A percentile compares a stretch with the other conserved stretches of the same genome.
phyloP scores from a whole-genome alignment of 2,888 invertebrate genomes.

The Cerastis leucographa region DNA sequence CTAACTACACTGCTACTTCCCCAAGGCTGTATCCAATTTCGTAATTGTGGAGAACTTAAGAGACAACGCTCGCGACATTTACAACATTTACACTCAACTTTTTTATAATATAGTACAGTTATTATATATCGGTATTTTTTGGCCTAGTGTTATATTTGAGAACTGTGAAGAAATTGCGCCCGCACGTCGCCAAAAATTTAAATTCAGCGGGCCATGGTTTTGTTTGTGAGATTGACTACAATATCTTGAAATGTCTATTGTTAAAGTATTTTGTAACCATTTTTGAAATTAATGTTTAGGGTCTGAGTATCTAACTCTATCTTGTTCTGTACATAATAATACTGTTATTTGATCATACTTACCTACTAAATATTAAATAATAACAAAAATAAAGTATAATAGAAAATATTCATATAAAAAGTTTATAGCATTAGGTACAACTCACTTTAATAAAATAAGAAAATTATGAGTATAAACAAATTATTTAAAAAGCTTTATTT shows the following conservation, averaged over 20 bases:
- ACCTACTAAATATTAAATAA: constrained; percentile 20
- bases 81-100: constrained; percentile 53
- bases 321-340: constrained; percentile 56
- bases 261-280: constrained; percentile 41
- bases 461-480: constrained; percentile 11
- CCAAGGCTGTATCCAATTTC: constrained; percentile 41
- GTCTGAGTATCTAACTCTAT: constrained; percentile 45
- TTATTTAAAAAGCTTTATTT: constrained; percentile 46
- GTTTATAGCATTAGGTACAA: constrained; percentile 21
- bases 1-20: constrained; percentile 20
- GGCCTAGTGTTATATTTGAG: constrained; percentile 46
- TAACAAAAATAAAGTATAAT: constrained; percentile 31
- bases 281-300: constrained; percentile 30
- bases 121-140: constrained; percentile 44
- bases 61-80: constrained; percentile 41
- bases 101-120: constrained; percentile 50
- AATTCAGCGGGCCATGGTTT: constrained; percentile 34
- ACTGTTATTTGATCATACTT: constrained; percentile 44
- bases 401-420: constrained; percentile 24
- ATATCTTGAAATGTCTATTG: constrained; percentile 26
- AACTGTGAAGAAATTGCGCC: constrained; percentile 26
- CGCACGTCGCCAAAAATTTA: constrained; percentile 45
- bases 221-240: constrained; percentile 29
- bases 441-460: constrained; percentile 24
- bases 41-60: constrained; percentile 42